phyloP scores from a whole-genome alignment of 2,113 vertebrate species.

The Polypterus bichir region DNA sequence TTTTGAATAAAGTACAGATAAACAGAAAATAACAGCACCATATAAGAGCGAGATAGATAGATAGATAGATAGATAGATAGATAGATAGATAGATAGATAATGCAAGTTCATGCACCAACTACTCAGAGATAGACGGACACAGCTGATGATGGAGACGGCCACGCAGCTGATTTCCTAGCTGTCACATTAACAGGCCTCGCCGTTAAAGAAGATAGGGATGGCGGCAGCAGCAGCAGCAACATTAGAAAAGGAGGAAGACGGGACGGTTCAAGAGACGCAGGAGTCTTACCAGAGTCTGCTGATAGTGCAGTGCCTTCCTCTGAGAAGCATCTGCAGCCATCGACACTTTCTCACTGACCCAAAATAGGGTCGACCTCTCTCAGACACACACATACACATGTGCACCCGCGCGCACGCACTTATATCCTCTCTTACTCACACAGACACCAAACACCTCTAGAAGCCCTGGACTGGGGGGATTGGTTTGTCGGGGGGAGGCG shows the following conservation, averaged over 20 bases:
- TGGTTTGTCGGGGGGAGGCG: too few species aligned
- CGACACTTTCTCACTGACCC: conserved; percentile 60
- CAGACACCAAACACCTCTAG: neutral
- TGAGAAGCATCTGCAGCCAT: conserved; percentile 75
- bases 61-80: neutral
- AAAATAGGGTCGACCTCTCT: conserved; percentile 51
- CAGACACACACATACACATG: conserved; percentile 20
- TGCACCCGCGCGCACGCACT: conserved; percentile 10
- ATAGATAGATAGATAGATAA: neutral
- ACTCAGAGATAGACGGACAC: conserved; percentile 1
- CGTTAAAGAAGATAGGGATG: conserved; percentile 7
- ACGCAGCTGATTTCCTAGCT: too few species aligned
- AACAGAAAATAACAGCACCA: too few species aligned
- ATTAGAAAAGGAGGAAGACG: conserved; percentile 7
- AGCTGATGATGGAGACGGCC: neutral
- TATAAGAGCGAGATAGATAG: neutral
- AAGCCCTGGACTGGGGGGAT: too few species aligned
- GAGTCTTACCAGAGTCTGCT: conserved; percentile 68
- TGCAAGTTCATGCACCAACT: neutral
- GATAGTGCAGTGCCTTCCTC: conserved; percentile 66
- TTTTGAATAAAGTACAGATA: too few species aligned
- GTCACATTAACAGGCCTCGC: too few species aligned
- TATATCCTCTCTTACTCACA: conserved; percentile 11
- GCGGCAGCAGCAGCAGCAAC: conserved; percentile 8
- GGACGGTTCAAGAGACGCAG: conserved; percentile 3